Evolutionary conservation across 2,888 invertebrate species (phyloP).

Genomic region (Bembecia ichneumoniformis): DNA sequence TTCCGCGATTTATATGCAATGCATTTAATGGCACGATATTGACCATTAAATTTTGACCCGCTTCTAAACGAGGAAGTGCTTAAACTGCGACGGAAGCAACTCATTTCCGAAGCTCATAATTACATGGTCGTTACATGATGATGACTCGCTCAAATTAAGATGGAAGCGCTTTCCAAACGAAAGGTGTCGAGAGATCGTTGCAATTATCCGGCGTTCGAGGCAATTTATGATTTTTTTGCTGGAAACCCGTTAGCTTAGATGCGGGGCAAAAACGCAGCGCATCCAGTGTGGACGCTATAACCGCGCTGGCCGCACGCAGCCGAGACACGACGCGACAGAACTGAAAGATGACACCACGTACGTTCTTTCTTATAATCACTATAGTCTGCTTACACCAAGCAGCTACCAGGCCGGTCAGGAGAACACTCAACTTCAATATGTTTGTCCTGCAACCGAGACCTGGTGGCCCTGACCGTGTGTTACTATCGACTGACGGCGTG

Average conservation of each 20-base stretch:
- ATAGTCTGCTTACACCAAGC: constrained; percentile 35
- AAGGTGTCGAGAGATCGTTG: constrained; percentile 56
- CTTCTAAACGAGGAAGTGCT: background rate
- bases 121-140: constrained; percentile 29
- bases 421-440: constrained; percentile 63
- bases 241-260: constrained; percentile 63
- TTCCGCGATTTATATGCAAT: no score
- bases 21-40: constrained; percentile 15
- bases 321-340: constrained; percentile 5
- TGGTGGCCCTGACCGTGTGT: constrained; percentile 38
- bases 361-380: constrained; percentile 33
- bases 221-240: constrained; percentile 67
- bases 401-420: constrained; percentile 43
- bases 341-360: constrained; percentile 29
- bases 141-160: constrained; percentile 58
- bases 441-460: constrained; percentile 51
- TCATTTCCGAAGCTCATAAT: constrained; percentile 17
- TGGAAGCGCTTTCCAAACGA: constrained; percentile 66
- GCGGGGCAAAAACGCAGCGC: constrained; percentile 48
- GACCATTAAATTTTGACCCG: constrained; percentile 25
- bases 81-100: background rate
- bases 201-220: constrained; percentile 54
- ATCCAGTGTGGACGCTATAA: constrained; percentile 46
- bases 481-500: constrained; percentile 47
- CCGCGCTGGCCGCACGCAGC: constrained; percentile 43